Percentiles rank a stretch among this genome's conserved stretches.
Conservation (phyloP, 37 sponge, comb jelly and placozoan genomes). For the Trichoplax adhaerens region DNA sequence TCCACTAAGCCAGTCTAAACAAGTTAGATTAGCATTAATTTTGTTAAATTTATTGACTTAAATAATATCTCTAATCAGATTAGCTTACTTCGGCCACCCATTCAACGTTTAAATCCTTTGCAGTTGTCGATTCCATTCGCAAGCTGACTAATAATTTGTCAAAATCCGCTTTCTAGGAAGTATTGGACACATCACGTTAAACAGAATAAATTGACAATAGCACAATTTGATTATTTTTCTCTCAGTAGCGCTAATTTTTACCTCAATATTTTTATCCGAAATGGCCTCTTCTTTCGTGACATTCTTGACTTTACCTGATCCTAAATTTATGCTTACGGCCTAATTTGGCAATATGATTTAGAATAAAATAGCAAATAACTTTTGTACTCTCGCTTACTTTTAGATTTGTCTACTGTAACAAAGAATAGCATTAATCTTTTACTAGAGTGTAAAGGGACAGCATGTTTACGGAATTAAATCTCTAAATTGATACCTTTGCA, state of each 20-base stretch:
- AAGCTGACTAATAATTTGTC: conserved; percentile 63
- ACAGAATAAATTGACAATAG: no score
- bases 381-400: no score
- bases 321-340: conserved; percentile 54
- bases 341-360: background rate
- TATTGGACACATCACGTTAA: no score
- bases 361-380: no score
- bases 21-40: background rate
- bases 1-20: conserved; percentile 58
- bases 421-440: no score
- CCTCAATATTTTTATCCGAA: conserved; percentile 35
- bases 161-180: conserved; percentile 34
- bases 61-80: background rate
- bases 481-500: no score
- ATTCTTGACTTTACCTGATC: conserved; percentile 33
- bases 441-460: no score
- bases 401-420: no score
- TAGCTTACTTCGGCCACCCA: conserved; percentile 57
- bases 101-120: conserved; percentile 57
- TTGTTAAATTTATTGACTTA: background rate
- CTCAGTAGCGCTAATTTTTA: conserved; percentile 6
- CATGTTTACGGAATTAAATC: no score
- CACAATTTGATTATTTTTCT: no score
- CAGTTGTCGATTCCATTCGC: conserved; percentile 48
- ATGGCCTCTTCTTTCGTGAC: conserved; percentile 55